Base-by-base conservation (phyloP, 2,113 vertebrate species). In the Cariama cristata region DNA sequence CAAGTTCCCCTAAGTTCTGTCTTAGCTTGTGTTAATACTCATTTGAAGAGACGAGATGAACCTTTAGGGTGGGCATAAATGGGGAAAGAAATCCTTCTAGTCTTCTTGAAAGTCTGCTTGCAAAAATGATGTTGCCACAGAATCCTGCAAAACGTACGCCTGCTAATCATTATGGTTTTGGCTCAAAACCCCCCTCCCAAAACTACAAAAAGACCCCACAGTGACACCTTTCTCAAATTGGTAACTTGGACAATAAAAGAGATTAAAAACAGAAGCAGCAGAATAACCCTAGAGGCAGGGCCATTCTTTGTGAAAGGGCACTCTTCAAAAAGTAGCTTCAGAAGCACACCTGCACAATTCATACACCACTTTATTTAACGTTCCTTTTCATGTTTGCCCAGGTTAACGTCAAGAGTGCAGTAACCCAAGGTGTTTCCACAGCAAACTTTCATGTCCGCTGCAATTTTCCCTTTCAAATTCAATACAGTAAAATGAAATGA, bases 391-490 rank as follows among this genome's bases (percentile, higher is more conserved):
- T 92, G 79, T 95, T 94, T 97, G 83, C 85, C 68, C 42, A 82
- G 35, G 45, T 86, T 97, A 86, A 83, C 7, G 17, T 80, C 90
- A 96, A 92, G 77, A 83, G 96, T 93, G 93, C 63, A 62, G 91
- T 24, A 93, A 89, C 68, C 27, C 12, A 49, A 90, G 75, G 91
- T 82, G 95, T 74, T 96, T 95, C 77, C 52, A 89, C 94, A 77
- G 95, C 64, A 94, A 96, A 96, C 95, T 91, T 97, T 75, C 77
- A 91, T 28, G 72, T 95, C 93, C 35, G 20, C 28, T 87, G 90
- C 97, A 93, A 97, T 89, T 81, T 84, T 96, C 67, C 94, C 94
- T 95, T 96, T 97, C 76, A 97, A 97, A 96, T 96, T 92, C 85
- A 92, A 97, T 88, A 79, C 79, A 91, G 85, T 80, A 88, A 97